phyloP scores from a whole-genome alignment of 2,113 vertebrate genomes.

The Heliornis fulica region DNA sequence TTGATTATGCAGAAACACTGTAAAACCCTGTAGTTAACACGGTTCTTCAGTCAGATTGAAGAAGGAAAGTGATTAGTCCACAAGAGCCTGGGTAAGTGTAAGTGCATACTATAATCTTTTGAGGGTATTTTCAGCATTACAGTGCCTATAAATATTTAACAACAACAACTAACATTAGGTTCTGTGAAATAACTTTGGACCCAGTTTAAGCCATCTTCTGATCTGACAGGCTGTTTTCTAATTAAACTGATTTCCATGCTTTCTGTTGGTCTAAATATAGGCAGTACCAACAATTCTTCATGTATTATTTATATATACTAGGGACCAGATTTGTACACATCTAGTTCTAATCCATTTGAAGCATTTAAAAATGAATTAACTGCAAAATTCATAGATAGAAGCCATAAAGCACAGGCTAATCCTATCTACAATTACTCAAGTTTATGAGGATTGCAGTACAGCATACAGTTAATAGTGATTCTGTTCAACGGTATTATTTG shows the following conservation, averaged over 20 bases:
- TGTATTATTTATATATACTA: constrained; percentile 16
- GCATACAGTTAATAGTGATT: background rate
- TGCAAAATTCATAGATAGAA: background rate
- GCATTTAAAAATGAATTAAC: background rate
- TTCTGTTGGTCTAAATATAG: background rate
- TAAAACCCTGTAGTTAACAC: background rate
- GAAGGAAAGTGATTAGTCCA: background rate
- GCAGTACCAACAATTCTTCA: background rate
- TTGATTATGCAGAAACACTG: background rate
- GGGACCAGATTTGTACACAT: background rate
- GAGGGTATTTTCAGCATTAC: background rate
- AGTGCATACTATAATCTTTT: background rate
- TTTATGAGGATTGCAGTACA: background rate
- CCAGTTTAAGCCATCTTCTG: background rate
- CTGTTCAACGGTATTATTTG: background rate
- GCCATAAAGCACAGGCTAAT: background rate
- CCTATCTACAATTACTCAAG: background rate
- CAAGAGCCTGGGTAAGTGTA: background rate
- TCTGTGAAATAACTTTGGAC: background rate
- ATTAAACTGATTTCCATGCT: constrained; percentile 1
- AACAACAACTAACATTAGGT: constrained; percentile 7
- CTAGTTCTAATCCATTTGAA: background rate
- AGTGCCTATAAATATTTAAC: constrained; percentile 40
- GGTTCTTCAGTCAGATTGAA: background rate
- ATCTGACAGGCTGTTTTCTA: constrained; percentile 21